Percentiles rank a stretch among this genome's conserved stretches.
phyloP scores from a whole-genome alignment of 2,113 vertebrate species.

The Ibidorhyncha struthersii region DNA sequence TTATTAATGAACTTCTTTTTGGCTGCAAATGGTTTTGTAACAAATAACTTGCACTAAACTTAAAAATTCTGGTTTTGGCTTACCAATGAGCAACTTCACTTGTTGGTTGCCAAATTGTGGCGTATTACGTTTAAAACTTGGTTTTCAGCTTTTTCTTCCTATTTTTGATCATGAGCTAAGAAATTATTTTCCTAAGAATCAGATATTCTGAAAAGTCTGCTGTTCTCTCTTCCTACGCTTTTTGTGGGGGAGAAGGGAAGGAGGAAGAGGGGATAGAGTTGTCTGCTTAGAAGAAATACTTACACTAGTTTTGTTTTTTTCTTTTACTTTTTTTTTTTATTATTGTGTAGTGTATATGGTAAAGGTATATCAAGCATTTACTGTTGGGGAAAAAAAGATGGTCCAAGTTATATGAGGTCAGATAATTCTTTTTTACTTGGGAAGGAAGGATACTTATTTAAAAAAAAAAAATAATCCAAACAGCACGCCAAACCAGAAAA shows the following conservation, averaged over 20 bases:
- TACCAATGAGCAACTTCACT: too few relatives aligned
- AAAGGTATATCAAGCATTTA: not conserved
- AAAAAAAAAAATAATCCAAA: not conserved
- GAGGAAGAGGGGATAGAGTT: not conserved
- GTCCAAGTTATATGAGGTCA: not conserved
- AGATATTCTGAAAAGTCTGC: not conserved
- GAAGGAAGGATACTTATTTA: not conserved
- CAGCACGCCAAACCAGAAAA: not conserved
- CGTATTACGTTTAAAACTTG: not conserved
- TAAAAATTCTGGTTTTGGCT: not conserved
- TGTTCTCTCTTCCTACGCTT: not conserved
- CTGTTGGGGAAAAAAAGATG: not conserved
- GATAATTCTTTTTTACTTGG: not conserved
- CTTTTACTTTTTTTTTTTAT: not conserved
- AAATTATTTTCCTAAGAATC: not conserved
- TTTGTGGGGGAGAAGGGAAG: not conserved
- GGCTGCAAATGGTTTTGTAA: not conserved
- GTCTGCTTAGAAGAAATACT: not conserved
- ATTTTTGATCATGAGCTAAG: not conserved
- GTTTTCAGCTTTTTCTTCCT: not conserved
- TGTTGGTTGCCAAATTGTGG: not conserved
- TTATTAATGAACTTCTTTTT: not conserved
- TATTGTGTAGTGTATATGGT: fast-evolving
- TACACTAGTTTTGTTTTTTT: not conserved
- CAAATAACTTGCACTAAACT: not conserved